Percentiles rank a stretch among this genome's conserved stretches.
These are phyloP conservation scores for Crypturellus tataupa DNA, from an alignment of 2,797 vertebrate species.

Conservation along the genomic window DNA sequence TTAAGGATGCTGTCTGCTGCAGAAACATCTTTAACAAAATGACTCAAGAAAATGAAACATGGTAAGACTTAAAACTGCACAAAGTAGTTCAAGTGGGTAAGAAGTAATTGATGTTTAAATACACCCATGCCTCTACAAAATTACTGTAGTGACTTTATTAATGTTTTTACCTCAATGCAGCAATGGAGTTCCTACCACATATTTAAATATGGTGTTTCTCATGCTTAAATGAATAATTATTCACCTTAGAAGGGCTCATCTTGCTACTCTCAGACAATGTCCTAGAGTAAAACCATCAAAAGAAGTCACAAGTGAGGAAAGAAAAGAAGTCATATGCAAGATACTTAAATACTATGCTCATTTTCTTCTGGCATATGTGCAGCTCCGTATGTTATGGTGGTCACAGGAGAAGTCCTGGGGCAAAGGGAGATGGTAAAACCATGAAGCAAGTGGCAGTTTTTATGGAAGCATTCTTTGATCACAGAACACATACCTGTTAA, in stretches of 20 bases:
- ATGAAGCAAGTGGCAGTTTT: background rate
- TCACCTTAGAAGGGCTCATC: background rate
- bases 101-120: background rate
- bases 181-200: background rate
- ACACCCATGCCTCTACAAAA: background rate
- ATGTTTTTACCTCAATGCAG: background rate
- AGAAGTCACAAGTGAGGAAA: background rate
- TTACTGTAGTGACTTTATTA: background rate
- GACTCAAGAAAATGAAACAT: background rate
- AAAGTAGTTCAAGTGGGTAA: background rate
- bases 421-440: fast-evolving
- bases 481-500: background rate
- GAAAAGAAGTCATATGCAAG: background rate
- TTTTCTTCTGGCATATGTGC: background rate
- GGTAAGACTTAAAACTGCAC: background rate
- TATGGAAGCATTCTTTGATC: background rate
- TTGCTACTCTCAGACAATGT: background rate
- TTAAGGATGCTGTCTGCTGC: background rate
- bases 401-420: background rate
- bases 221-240: background rate
- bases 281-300: background rate
- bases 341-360: background rate
- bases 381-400: fast-evolving
- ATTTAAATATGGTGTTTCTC: background rate
- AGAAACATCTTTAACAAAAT: background rate